phyloP scores from a whole-genome alignment of 1,140 invertebrate species.

The Drosophila suzukii region DNA sequence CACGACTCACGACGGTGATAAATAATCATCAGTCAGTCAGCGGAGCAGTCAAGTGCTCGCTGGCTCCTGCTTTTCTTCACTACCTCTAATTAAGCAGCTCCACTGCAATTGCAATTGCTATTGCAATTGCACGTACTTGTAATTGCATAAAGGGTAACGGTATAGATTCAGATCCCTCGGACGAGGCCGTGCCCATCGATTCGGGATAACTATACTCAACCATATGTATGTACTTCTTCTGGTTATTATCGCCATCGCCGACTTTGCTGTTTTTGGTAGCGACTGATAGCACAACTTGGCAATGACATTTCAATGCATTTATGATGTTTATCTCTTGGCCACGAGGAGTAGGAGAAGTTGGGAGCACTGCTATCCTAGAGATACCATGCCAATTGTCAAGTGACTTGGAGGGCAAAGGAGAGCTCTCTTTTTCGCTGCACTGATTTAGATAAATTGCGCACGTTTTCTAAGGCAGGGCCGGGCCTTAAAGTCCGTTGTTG shows the following conservation, averaged over 20 bases:
- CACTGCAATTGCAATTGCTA: background rate
- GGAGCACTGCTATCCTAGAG: slow-evolving; percentile 1
- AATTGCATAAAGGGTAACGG: slow-evolving; percentile 80
- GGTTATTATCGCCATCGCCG: slow-evolving; percentile 68
- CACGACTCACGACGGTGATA: slow-evolving; percentile 82
- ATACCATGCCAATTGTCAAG: slow-evolving; percentile 73
- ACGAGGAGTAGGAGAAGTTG: slow-evolving; percentile 4
- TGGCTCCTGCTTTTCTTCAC: slow-evolving; percentile 22
- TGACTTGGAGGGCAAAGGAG: slow-evolving; percentile 11
- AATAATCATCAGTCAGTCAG: slow-evolving; percentile 74
- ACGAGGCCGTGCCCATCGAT: slow-evolving; percentile 51
- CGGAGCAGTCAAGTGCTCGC: slow-evolving; percentile 38
- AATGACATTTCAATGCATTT: slow-evolving; percentile 84
- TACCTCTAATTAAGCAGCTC: slow-evolving; percentile 76
- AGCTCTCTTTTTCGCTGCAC: slow-evolving; percentile 58
- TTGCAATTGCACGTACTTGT: slow-evolving; percentile 73
- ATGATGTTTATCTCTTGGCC: slow-evolving; percentile 76
- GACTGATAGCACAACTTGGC: slow-evolving; percentile 74
- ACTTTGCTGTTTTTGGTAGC: slow-evolving; percentile 50
- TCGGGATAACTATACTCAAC: slow-evolving; percentile 15
- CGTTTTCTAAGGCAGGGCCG: slow-evolving; percentile 77
- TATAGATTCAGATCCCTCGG: slow-evolving; percentile 26
- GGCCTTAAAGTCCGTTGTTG: slow-evolving; percentile 39
- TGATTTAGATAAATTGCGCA: slow-evolving; percentile 83
- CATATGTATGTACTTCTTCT: slow-evolving; percentile 11